Base-by-base conservation (phyloP, 2,888 invertebrate genomes). In the Chalcis sispes region DNA sequence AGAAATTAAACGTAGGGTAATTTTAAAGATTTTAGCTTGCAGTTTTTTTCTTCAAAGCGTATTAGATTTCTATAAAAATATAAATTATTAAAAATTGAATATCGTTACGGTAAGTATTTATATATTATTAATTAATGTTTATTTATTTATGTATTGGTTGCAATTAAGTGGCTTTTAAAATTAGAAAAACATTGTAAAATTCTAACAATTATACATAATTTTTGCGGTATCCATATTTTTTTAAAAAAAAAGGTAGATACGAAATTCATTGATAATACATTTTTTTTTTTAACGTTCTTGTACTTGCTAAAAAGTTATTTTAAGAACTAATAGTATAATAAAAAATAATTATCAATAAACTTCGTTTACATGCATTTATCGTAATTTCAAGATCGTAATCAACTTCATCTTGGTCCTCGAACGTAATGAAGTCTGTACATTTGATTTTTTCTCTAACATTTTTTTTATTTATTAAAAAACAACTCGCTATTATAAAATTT, bases 161-260 rank as follows among this genome's bases (percentile, higher is more conserved):
- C 23, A 54, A 25, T 65, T n/a, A 50, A 65, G 54, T 29, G n/a
- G 54, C 40, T 66, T 59, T 58, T 32, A 25, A 23, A 25, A 48
- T 48, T 48, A 15, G 59, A 29, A 48, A 67, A n/a, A 50, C 8
- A 66, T 36, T 18, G 10, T 71, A 29, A n/a, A 42, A 29, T 32
- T n/a, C 36, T 64, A 46, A 52, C 62, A 54, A 52, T 54, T n/a
- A 32, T 72, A 54, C 29, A 46, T 46, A 54, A 15, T 23, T 72
- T 56, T 59, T 62, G 64, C 62, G 54, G 54, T 72, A 56, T 64
- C 64, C 56, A 72, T 64, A 64, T 46, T 46, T 72, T 64, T 67
- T 64, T 64, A 42, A 15, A 46, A 46, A 36, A 61, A 36, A n/a
- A n/a, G n/a, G n/a, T n/a, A n/a, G n/a, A 13, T 40, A 36, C 25